Conservation (phyloP, 2,888 invertebrate species). For the Campoplex nolae region DNA sequence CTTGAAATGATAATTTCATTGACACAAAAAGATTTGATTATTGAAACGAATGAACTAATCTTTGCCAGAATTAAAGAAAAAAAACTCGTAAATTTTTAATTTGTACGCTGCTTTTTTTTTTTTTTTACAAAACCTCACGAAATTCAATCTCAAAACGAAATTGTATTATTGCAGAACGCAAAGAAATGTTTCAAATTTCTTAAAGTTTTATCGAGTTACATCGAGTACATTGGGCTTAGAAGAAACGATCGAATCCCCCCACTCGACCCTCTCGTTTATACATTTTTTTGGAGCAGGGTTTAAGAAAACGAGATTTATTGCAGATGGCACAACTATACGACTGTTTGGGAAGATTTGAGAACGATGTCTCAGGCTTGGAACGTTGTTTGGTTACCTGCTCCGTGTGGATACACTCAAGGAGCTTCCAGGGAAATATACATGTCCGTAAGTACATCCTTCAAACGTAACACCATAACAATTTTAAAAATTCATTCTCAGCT, state of each 20-base stretch:
- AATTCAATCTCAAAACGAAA: no score
- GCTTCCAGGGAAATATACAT: constrained; percentile 88
- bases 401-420: constrained; percentile 89
- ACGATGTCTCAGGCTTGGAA: constrained; percentile 88
- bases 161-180: no score
- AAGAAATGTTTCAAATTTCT: no score
- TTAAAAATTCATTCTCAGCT: not conserved
- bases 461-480: not conserved
- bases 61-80: no score
- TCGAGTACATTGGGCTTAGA: not conserved
- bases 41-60: no score
- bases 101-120: no score
- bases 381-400: constrained; percentile 89
- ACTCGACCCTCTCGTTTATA: not conserved
- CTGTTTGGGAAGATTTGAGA: constrained; percentile 90
- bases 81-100: no score
- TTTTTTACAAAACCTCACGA: no score
- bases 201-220: no score
- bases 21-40: no score
- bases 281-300: not conserved
- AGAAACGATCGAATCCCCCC: not conserved
- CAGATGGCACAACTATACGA: constrained; percentile 89
- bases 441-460: constrained; percentile 78
- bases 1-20: not conserved
- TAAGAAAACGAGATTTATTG: constrained; percentile 67